Evolutionary conservation across 2,113 vertebrate genomes (phyloP).

Genomic region (Cynocephalus volans): DNA sequence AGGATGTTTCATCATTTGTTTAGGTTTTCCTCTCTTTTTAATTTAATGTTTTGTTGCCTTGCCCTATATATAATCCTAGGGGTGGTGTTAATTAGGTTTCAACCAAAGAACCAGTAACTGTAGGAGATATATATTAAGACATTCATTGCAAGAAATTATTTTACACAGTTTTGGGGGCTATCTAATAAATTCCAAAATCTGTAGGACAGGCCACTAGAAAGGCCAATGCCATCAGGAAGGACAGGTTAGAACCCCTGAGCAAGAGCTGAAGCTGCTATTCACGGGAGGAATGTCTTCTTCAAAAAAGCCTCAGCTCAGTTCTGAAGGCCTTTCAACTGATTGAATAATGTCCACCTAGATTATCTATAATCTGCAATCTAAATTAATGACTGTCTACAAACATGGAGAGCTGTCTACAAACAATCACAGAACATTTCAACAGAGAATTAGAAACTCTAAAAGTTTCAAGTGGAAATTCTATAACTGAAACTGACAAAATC

Average conservation of each 20-base stretch:
- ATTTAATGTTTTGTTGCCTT: not conserved
- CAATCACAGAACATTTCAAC: not conserved
- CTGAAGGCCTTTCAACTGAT: not conserved
- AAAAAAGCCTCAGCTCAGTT: not conserved
- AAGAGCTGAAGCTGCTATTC: not conserved
- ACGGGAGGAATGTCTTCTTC: not conserved
- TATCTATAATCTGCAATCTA: not conserved
- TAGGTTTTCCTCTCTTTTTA: not conserved
- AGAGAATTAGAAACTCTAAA: not conserved
- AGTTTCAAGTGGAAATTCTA: not conserved
- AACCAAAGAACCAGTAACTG: not conserved
- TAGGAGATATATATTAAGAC: not conserved
- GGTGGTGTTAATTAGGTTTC: not conserved
- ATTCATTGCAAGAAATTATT: not conserved
- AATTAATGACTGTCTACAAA: not conserved
- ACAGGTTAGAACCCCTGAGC: not conserved
- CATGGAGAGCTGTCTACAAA: not conserved
- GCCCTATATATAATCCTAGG: not conserved
- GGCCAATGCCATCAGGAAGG: not conserved
- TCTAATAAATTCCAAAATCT: not conserved
- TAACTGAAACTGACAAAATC: not conserved
- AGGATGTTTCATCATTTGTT: not conserved
- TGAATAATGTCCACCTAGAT: conserved; percentile 25
- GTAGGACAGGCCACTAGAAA: not conserved
- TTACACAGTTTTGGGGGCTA: not conserved